Percentiles rank a stretch among this genome's conserved stretches.
Evolutionary conservation across 2,888 invertebrate species (phyloP).

Genomic region (Ophioninae sp.): DNA sequence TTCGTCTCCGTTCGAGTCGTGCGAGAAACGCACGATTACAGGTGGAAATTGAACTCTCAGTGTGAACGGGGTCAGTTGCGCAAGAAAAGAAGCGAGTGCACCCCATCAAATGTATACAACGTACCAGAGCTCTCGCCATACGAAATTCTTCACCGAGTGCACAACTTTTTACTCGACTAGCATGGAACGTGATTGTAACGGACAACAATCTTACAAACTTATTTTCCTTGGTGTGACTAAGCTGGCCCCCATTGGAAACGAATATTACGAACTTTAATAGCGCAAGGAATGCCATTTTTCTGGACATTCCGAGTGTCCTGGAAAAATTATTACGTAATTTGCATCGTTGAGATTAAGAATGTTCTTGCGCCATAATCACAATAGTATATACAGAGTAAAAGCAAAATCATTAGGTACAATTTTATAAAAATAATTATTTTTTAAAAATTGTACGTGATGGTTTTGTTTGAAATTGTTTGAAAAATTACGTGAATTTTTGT

Average conservation of each 20-base stretch:
- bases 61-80: slow-evolving; percentile 68
- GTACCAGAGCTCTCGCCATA: slow-evolving; percentile 32
- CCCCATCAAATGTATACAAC: slow-evolving; percentile 35
- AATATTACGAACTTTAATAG: not conserved
- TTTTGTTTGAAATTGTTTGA: too few species aligned
- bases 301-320: not conserved
- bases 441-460: too few species aligned
- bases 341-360: too few species aligned
- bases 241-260: not conserved
- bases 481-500: too few species aligned
- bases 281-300: not conserved
- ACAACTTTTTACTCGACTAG: not conserved
- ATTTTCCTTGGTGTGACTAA: not conserved
- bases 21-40: slow-evolving; percentile 55
- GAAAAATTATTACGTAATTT: not conserved
- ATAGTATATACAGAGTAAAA: too few species aligned
- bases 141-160: slow-evolving; percentile 5
- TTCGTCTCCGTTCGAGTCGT: slow-evolving; percentile 22
- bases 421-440: too few species aligned
- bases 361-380: too few species aligned
- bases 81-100: slow-evolving; percentile 62
- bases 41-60: slow-evolving; percentile 63
- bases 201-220: not conserved
- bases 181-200: not conserved
- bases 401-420: too few species aligned